These are phyloP conservation scores for Narcine bancroftii DNA, from an alignment of 2,113 vertebrate genomes.

Conservation along the genomic window DNA sequence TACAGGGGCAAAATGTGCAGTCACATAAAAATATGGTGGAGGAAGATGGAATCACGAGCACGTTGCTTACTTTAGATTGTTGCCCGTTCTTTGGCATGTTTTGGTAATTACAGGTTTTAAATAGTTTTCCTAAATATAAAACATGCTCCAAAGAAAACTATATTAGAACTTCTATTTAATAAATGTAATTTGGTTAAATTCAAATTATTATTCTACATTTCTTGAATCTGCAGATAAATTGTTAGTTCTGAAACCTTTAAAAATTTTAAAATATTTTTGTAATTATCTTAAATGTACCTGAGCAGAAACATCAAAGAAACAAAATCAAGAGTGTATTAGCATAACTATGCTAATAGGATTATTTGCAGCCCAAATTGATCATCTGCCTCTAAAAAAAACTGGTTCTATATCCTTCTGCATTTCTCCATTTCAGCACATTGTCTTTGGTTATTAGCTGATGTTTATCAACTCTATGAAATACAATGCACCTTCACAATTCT, in stretches of 20 bases:
- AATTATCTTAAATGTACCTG: background rate
- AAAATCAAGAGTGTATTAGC: background rate
- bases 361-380: background rate
- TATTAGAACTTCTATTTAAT: background rate
- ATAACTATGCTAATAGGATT: background rate
- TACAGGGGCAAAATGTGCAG: background rate
- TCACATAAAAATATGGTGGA: background rate
- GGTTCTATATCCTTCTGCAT: background rate
- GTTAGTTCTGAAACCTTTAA: too few species aligned
- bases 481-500: background rate
- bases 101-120: background rate
- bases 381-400: background rate
- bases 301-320: background rate
- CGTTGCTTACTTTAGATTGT: background rate
- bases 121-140: background rate
- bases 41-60: background rate
- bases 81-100: conserved; percentile 9
- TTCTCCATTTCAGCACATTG: background rate
- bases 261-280: background rate
- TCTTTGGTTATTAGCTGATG: conserved; percentile 28
- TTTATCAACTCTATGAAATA: background rate
- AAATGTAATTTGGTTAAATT: background rate
- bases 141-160: background rate
- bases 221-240: background rate
- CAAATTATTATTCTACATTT: conserved; percentile 6